Conservation (phyloP, 2,113 vertebrate genomes). For the Etia nguti region DNA sequence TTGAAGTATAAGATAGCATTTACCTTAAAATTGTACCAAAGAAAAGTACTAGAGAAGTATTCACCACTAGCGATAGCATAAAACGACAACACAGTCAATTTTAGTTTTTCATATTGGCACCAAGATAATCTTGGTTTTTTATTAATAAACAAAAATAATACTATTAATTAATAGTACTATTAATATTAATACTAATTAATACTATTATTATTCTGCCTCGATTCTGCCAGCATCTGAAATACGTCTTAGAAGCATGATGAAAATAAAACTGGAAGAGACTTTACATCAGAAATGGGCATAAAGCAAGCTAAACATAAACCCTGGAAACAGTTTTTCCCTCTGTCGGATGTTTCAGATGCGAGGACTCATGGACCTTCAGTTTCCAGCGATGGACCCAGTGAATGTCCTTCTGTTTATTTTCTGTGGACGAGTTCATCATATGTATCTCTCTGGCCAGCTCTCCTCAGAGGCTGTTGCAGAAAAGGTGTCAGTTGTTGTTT, state of each 20-base stretch:
- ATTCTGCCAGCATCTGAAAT: background rate
- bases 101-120: background rate
- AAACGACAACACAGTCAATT: background rate
- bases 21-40: background rate
- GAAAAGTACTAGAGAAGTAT: background rate
- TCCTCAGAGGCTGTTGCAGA: constrained; percentile 21
- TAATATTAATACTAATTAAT: no score
- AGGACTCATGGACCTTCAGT: background rate
- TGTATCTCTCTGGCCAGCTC: background rate
- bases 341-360: background rate
- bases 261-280: background rate
- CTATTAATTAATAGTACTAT: no score
- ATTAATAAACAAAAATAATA: background rate
- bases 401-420: background rate
- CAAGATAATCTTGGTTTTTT: background rate
- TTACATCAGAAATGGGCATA: background rate
- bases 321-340: background rate
- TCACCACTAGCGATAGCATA: background rate
- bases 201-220: rapidly evolving
- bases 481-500: background rate
- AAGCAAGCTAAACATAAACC: background rate
- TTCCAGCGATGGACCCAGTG: background rate
- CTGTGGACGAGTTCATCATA: constrained; percentile 10
- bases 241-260: background rate
- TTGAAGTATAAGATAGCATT: background rate